These are phyloP conservation scores for Lepidotrigona ventralis DNA, from an alignment of 1,140 invertebrate genomes.

Conservation along the genomic window DNA sequence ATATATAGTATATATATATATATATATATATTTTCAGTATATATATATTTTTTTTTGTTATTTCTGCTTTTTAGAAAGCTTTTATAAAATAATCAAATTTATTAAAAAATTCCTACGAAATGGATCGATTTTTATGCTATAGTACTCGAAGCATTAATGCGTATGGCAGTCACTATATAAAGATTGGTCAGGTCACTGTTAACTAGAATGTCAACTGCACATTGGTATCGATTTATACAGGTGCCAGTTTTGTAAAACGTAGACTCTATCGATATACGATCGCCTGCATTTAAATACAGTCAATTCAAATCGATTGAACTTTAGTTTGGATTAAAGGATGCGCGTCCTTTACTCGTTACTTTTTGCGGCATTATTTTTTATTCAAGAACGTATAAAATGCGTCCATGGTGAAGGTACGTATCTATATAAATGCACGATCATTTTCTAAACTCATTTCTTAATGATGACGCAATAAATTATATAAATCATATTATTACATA, in stretches of 20 bases:
- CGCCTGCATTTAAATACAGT: not conserved
- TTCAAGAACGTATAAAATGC: not conserved
- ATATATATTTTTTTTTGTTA: too few relatives aligned
- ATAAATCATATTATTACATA: too few relatives aligned
- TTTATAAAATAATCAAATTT: too few relatives aligned
- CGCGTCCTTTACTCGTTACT: not conserved
- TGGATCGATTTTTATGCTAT: not conserved
- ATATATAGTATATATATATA: too few relatives aligned
- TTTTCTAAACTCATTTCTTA: not conserved
- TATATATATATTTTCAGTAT: too few relatives aligned
- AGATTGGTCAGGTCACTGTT: constrained; percentile 27
- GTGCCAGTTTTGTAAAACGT: constrained; percentile 18
- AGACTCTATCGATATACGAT: not conserved
- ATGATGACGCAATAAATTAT: not conserved
- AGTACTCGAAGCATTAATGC: not conserved
- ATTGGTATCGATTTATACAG: constrained; percentile 58
- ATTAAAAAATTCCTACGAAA: not conserved
- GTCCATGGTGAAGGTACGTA: constrained; percentile 29
- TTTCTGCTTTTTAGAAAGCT: not conserved
- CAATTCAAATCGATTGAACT: constrained; percentile 17
- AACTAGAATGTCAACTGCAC: constrained; percentile 26
- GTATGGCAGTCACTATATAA: constrained; percentile 14
- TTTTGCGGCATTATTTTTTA: not conserved
- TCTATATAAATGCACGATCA: too few relatives aligned
- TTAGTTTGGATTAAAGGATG: constrained; percentile 29